Percentiles rank a stretch among this genome's conserved stretches.
Conservation (phyloP, 2,888 invertebrate genomes). For the Torymus texanus region DNA sequence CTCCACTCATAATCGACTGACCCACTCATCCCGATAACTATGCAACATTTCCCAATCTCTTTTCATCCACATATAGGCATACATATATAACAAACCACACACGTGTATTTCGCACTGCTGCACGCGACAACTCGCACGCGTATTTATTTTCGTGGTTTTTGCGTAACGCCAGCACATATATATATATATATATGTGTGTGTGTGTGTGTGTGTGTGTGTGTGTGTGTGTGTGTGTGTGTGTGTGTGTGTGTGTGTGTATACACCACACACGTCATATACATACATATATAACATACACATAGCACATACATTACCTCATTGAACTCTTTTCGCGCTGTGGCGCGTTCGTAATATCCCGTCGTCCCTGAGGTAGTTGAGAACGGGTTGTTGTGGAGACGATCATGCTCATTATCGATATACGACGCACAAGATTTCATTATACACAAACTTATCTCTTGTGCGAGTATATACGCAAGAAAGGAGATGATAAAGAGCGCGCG, state of each 20-base stretch:
- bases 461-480: not conserved
- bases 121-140: no score
- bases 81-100: not conserved
- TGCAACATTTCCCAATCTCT: no score
- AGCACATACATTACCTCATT: constrained; percentile 28
- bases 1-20: no score
- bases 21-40: no score
- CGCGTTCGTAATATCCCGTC: constrained; percentile 3
- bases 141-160: constrained; percentile 21
- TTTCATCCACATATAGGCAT: no score
- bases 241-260: no score
- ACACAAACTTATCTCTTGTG: not conserved
- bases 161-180: not conserved
- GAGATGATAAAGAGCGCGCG: constrained; percentile 3
- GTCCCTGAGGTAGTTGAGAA: constrained; percentile 36
- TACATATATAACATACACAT: no score
- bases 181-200: constrained; percentile 1
- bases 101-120: not conserved
- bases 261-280: no score
- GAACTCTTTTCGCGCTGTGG: constrained; percentile 14
- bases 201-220: no score
- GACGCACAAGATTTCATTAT: constrained; percentile 2
- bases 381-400: constrained; percentile 32
- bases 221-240: no score
- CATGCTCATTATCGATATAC: constrained; percentile 30